phyloP scores from a whole-genome alignment of 2,888 invertebrate species.

The Itoplectis maculator region DNA sequence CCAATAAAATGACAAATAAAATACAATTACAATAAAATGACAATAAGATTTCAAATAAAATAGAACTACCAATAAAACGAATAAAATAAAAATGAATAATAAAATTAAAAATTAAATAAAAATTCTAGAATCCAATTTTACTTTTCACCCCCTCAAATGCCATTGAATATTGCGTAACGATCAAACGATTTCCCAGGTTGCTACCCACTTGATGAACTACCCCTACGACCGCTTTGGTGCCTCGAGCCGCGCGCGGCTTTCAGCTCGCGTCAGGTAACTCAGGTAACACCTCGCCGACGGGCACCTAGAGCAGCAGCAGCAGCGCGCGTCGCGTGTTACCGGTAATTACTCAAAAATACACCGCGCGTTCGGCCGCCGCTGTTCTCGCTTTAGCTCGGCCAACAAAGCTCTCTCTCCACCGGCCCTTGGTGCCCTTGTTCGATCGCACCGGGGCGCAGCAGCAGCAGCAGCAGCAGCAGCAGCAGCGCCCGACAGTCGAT shows the following conservation, averaged over 20 bases:
- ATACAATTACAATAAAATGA: too few relatives aligned
- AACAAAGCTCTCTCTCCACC: too few relatives aligned
- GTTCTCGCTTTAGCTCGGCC: constrained; percentile 78
- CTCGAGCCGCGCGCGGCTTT: constrained; percentile 38
- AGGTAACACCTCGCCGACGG: constrained; percentile 78
- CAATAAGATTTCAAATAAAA: too few relatives aligned
- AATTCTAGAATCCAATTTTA: too few relatives aligned
- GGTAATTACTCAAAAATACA: constrained; percentile 83
- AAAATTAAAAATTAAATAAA: too few relatives aligned
- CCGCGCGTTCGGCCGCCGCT: constrained; percentile 69
- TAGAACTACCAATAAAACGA: too few relatives aligned
- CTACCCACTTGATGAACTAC: constrained; percentile 17
- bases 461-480: too few relatives aligned
- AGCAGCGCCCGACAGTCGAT: constrained; percentile 53
- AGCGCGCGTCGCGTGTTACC: constrained; percentile 83
- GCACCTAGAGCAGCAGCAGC: constrained; percentile 21
- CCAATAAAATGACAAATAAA: too few relatives aligned
- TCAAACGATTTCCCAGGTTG: constrained; percentile 10
- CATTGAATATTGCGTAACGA: not conserved
- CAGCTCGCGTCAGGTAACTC: constrained; percentile 69
- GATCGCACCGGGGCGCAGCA: too few relatives aligned
- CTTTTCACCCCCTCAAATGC: too few relatives aligned
- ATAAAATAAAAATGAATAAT: too few relatives aligned
- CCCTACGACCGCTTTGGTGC: constrained; percentile 20
- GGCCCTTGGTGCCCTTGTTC: too few relatives aligned